These are phyloP conservation scores for Oncorhynchus mykiss DNA, from an alignment of 2,113 vertebrate genomes.

Conservation along the genomic window DNA sequence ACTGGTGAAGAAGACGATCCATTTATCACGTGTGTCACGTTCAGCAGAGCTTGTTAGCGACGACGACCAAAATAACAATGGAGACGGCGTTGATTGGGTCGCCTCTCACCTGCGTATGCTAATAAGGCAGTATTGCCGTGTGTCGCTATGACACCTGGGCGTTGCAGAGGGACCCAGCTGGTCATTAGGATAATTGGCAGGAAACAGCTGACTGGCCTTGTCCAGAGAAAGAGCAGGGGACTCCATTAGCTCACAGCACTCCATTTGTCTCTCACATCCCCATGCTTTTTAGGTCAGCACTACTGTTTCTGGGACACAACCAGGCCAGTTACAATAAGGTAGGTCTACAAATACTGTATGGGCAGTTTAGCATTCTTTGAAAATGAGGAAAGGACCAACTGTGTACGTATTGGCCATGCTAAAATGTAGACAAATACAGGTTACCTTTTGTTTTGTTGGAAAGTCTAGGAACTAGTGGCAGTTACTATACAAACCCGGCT, in stretches of 20 bases:
- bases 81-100: slow-evolving; percentile 59
- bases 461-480: too few species aligned
- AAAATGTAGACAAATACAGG: too few species aligned
- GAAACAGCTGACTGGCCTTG: slow-evolving; percentile 59
- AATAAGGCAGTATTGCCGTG: slow-evolving; percentile 47
- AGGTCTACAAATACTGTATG: neutral
- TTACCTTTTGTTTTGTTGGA: too few species aligned
- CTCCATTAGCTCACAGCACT: slow-evolving; percentile 23
- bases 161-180: slow-evolving; percentile 50
- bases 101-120: slow-evolving; percentile 75
- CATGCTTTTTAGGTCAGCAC: slow-evolving; percentile 49
- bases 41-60: slow-evolving; percentile 19
- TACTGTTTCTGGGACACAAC: slow-evolving; percentile 26
- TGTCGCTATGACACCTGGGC: neutral
- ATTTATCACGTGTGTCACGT: slow-evolving; percentile 57
- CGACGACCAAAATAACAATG: slow-evolving; percentile 37
- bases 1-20: slow-evolving; percentile 35
- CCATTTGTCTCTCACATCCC: slow-evolving; percentile 21
- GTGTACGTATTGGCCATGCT: too few species aligned
- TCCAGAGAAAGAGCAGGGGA: slow-evolving; percentile 38
- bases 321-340: neutral
- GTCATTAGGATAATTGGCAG: slow-evolving; percentile 74
- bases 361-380: too few species aligned
- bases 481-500: too few species aligned
- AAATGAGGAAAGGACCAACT: too few species aligned